These are phyloP conservation scores for Tachysurus fulvidraco DNA, from an alignment of 2,113 vertebrate genomes.

Conservation along the genomic window DNA sequence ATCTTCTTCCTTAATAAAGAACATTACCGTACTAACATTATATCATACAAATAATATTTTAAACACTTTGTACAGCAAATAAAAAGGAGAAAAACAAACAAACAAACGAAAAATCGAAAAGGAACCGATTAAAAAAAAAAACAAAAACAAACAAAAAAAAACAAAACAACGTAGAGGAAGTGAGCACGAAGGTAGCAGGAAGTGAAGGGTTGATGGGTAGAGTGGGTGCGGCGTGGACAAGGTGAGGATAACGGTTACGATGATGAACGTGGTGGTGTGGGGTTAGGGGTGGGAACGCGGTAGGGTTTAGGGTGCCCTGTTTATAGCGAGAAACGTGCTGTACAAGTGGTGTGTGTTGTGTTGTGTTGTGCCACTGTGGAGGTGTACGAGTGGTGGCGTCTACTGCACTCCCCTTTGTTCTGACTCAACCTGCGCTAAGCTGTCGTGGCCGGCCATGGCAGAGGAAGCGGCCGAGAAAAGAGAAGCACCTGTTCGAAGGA, in stretches of 20 bases:
- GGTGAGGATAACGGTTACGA: slow-evolving; percentile 49
- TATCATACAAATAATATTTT: slow-evolving; percentile 99
- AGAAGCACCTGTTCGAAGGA: slow-evolving; percentile 53
- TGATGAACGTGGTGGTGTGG: slow-evolving; percentile 37
- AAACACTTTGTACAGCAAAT: slow-evolving; percentile 98
- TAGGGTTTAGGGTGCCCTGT: slow-evolving; percentile 7
- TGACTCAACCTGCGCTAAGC: slow-evolving; percentile 40
- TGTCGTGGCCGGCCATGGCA: slow-evolving; percentile 16
- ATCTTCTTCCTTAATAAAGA: slow-evolving; percentile 99
- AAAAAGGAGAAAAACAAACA: slow-evolving; percentile 75
- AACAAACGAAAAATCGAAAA: slow-evolving; percentile 75
- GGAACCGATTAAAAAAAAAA: slow-evolving; percentile 78
- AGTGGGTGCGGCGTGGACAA: slow-evolving; percentile 35
- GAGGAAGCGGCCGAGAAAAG: slow-evolving; percentile 35
- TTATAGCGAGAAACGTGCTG: slow-evolving; percentile 55
- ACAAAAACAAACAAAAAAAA: slow-evolving; percentile 73
- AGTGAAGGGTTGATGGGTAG: slow-evolving; percentile 59
- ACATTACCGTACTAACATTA: slow-evolving; percentile 99
- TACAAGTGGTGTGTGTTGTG: slow-evolving; percentile 34
- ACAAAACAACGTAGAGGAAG: slow-evolving; percentile 79
- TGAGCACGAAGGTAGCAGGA: slow-evolving; percentile 79
- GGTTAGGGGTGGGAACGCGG: not conserved
- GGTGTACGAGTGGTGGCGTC: slow-evolving; percentile 35
- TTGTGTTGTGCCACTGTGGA: slow-evolving; percentile 36
- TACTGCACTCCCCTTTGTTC: slow-evolving; percentile 35